Evolutionary conservation across 2,113 vertebrate genomes (phyloP).

Genomic region (Callithrix jacchus): DNA sequence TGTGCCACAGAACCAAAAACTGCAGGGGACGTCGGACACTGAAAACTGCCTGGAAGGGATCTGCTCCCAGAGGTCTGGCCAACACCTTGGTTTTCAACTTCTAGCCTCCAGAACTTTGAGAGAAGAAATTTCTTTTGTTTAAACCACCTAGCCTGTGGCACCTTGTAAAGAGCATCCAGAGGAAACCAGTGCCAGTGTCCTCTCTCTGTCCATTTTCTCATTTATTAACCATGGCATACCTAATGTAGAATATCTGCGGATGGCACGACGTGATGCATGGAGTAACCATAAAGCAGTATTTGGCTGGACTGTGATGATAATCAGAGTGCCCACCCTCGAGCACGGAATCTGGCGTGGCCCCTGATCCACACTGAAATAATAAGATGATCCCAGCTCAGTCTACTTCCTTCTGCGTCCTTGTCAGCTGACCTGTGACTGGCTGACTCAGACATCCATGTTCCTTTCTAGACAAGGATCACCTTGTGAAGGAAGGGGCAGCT

Average conservation of each 20-base stretch:
- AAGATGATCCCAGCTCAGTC: neutral
- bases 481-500: neutral
- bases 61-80: neutral
- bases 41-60: no score
- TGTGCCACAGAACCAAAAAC: no score
- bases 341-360: neutral
- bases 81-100: no score
- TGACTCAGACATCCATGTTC: neutral
- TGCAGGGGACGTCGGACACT: neutral
- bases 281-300: rapidly evolving
- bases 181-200: neutral
- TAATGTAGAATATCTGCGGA: no score
- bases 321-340: neutral
- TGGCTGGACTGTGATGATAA: no score
- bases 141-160: neutral
- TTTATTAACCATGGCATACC: no score
- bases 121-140: no score
- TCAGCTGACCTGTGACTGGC: neutral
- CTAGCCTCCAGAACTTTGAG: neutral
- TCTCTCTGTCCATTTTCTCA: neutral
- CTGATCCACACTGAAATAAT: neutral
- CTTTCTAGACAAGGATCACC: rapidly evolving
- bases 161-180: neutral
- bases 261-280: rapidly evolving
- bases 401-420: neutral